Conservation (phyloP, 2,113 vertebrate species). For the Oreochromis tanganicae region DNA sequence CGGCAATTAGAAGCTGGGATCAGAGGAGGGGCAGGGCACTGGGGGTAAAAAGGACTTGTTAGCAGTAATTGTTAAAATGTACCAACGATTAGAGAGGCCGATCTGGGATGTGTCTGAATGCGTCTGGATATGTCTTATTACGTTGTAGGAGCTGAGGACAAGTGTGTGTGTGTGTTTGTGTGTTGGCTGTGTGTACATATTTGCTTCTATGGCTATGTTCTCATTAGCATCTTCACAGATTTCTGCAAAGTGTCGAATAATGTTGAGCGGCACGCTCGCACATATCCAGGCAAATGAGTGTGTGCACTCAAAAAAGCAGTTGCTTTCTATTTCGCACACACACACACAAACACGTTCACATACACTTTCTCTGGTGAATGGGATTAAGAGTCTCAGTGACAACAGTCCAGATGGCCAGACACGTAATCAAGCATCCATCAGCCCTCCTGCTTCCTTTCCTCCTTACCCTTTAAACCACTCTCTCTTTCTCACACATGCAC, state of each 20-base stretch:
- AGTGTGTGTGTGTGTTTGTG: neutral
- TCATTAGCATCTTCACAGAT: conserved; percentile 25
- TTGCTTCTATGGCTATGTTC: neutral
- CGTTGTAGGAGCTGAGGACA: neutral
- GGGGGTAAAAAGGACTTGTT: conserved; percentile 71
- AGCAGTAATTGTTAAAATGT: conserved; percentile 71
- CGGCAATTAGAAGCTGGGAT: conserved; percentile 62
- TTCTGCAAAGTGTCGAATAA: conserved; percentile 20
- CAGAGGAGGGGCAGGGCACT: conserved; percentile 63
- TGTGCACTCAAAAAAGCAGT: conserved; percentile 6
- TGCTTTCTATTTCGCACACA: conserved; percentile 2
- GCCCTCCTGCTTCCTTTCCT: conserved; percentile 44
- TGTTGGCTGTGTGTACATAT: neutral
- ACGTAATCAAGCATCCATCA: conserved; percentile 64
- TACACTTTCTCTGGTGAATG: conserved; percentile 49
- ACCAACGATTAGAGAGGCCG: conserved; percentile 58
- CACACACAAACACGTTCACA: neutral
- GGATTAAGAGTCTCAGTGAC: conserved; percentile 62
- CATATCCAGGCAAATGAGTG: neutral
- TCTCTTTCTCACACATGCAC: conserved; percentile 35
- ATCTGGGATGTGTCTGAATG: conserved; percentile 55
- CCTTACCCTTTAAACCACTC: conserved; percentile 23
- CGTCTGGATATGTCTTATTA: conserved; percentile 51
- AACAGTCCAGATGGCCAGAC: conserved; percentile 71
- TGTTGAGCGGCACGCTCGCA: neutral